Conservation (phyloP, 2,797 vertebrate genomes). For the Neoniphon sammara region DNA sequence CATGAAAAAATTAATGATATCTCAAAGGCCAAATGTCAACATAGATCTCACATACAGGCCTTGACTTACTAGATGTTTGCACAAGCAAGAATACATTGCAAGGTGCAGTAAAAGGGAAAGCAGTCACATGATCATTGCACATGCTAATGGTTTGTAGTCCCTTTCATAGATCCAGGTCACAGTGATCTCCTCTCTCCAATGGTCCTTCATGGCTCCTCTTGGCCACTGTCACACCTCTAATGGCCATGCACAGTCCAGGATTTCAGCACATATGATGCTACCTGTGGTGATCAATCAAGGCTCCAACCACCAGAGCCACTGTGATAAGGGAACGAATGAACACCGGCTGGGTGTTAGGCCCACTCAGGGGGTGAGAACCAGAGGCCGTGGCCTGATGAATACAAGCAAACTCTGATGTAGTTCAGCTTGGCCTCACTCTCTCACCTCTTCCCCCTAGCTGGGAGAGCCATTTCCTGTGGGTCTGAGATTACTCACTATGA, state of each 20-base stretch:
- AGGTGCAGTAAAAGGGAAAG: background rate
- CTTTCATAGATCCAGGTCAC: background rate
- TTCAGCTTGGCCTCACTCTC: conserved; percentile 40
- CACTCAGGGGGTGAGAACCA: conserved; percentile 49
- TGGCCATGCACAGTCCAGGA: conserved; percentile 26
- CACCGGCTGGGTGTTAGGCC: background rate
- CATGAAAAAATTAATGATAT: too few relatives aligned
- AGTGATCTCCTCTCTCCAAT: conserved; percentile 16
- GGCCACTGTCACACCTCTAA: conserved; percentile 11
- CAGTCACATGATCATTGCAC: background rate
- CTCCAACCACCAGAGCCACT: conserved; percentile 7
- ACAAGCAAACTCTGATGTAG: conserved; percentile 3
- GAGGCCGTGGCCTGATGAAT: conserved; percentile 39
- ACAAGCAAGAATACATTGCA: too few relatives aligned
- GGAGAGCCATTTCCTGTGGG: conserved; percentile 52
- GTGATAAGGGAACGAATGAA: conserved; percentile 16
- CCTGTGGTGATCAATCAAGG: conserved; percentile 54
- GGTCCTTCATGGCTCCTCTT: conserved; percentile 19
- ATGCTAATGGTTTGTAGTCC: background rate
- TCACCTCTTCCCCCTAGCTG: conserved; percentile 49
- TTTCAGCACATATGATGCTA: conserved; percentile 27
- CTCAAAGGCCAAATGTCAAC: too few relatives aligned
- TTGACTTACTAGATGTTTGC: conserved; percentile 10
- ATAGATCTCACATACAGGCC: background rate
- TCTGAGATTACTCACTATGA: conserved; percentile 21